Conservation (phyloP, 2,113 vertebrate species). For the Chaetops frenatus region DNA sequence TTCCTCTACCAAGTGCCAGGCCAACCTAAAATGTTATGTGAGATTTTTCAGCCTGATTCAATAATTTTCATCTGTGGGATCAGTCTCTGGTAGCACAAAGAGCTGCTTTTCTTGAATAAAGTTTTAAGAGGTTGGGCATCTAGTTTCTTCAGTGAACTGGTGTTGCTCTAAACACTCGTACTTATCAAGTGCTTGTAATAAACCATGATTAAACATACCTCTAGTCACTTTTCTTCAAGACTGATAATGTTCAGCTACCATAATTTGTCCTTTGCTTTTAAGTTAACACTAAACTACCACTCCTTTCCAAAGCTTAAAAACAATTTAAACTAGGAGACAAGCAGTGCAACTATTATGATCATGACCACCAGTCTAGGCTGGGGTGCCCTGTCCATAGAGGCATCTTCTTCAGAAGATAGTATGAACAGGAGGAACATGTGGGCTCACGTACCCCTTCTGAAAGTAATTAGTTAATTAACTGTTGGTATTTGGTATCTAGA, state of each 20-base stretch:
- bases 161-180: not conserved
- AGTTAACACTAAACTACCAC: not conserved
- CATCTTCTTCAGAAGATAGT: not conserved
- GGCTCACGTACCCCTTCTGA: rapidly evolving
- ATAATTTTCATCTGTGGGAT: not conserved
- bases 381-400: not conserved
- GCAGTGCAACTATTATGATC: not conserved
- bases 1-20: not conserved
- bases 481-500: not conserved
- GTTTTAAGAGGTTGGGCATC: not conserved
- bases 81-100: not conserved
- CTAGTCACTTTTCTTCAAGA: not conserved
- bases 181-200: not conserved
- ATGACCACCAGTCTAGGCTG: not conserved
- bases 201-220: not conserved
- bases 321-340: not conserved
- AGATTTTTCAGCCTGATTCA: not conserved
- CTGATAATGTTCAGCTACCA: not conserved
- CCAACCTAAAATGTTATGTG: not conserved
- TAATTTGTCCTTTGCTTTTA: not conserved
- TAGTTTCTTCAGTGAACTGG: not conserved
- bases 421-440: not conserved
- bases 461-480: not conserved
- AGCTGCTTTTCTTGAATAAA: not conserved
- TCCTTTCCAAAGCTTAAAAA: not conserved